These are phyloP conservation scores for Napeogenes sylphis DNA, from an alignment of 2,888 invertebrate species.

Conservation along the genomic window DNA sequence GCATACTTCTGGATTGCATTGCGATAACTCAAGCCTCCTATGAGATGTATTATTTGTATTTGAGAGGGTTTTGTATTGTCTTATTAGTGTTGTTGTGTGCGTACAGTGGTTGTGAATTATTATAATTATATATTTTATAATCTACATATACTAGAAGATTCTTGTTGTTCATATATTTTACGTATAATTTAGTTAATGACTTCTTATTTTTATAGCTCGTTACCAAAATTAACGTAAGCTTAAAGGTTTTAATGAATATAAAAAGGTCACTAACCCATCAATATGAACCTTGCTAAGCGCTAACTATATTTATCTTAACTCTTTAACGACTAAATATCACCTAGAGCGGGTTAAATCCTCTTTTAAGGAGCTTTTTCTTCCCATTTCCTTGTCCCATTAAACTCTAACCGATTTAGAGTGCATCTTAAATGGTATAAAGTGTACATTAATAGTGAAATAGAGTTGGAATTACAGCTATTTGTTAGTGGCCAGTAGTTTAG, in stretches of 20 bases:
- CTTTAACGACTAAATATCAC: constrained; percentile 5
- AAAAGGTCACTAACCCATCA: neutral
- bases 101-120: neutral
- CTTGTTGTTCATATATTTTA: too few species aligned
- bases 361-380: constrained; percentile 6
- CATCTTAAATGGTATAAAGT: constrained; percentile 42
- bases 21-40: constrained; percentile 26
- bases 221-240: neutral
- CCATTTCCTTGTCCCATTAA: constrained; percentile 7
- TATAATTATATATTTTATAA: neutral
- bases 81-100: neutral
- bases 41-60: constrained; percentile 20
- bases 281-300: neutral
- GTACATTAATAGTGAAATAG: constrained; percentile 63
- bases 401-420: constrained; percentile 48
- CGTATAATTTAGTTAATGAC: too few species aligned
- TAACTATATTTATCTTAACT: constrained; percentile 5
- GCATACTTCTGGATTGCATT: constrained; percentile 37
- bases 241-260: neutral
- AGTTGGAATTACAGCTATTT: constrained; percentile 50
- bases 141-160: too few species aligned
- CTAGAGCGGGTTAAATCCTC: constrained; percentile 2
- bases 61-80: constrained; percentile 15
- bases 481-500: constrained; percentile 48
- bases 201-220: neutral